Conservation (phyloP, 2,888 invertebrate genomes). For the Empis stercorea region DNA sequence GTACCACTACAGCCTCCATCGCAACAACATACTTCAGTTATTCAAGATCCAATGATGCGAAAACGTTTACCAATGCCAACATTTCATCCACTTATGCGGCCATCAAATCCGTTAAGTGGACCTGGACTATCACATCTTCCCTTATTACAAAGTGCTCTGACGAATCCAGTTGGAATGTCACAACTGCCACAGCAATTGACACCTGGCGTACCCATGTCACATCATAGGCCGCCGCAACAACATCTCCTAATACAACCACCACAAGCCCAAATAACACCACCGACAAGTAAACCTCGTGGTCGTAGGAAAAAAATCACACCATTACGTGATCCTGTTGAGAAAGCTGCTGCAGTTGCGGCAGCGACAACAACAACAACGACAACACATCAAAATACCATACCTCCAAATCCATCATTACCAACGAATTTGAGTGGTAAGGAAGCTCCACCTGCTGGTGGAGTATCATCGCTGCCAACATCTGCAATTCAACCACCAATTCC, state of each 20-base stretch:
- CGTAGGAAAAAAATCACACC: conserved; percentile 36
- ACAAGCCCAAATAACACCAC: background rate
- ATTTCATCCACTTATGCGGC: conserved; percentile 30
- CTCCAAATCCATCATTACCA: background rate
- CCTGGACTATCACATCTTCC: conserved; percentile 21
- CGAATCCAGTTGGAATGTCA: conserved; percentile 28
- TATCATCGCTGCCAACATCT: conserved; percentile 3
- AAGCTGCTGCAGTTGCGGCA: conserved; percentile 40
- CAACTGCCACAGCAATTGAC: conserved; percentile 14
- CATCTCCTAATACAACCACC: conserved; percentile 4
- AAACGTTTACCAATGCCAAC: conserved; percentile 34
- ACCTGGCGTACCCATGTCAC: conserved; percentile 6
- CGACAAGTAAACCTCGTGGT: conserved; percentile 27
- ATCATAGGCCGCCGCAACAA: conserved; percentile 11
- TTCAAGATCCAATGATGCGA: conserved; percentile 33
- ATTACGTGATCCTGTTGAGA: conserved; percentile 35
- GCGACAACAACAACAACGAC: conserved; percentile 36
- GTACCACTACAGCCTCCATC: conserved; percentile 18
- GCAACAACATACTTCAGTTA: conserved; percentile 28
- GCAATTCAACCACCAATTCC: conserved; percentile 6
- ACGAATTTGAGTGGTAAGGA: conserved; percentile 3
- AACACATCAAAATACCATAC: conserved; percentile 8
- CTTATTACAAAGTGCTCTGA: conserved; percentile 29
- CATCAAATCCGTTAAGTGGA: conserved; percentile 20
- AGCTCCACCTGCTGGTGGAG: conserved; percentile 5